phyloP scores from a whole-genome alignment of 2,113 vertebrate species.

The Meleagris gallopavo region DNA sequence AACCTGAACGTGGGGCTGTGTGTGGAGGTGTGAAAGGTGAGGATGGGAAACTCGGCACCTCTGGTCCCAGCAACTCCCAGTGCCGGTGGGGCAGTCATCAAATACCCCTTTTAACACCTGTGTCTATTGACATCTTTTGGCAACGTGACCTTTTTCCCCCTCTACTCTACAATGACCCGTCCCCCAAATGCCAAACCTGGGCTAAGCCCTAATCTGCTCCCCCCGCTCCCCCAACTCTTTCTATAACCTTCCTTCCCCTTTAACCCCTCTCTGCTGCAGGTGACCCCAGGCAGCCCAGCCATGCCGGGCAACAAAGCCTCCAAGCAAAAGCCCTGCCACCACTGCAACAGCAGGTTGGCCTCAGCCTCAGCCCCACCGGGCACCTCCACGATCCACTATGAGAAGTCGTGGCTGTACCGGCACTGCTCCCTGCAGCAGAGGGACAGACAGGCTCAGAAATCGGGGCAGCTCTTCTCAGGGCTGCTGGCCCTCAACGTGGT shows the following conservation, averaged over 20 bases:
- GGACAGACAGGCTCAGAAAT: slow-evolving; percentile 79
- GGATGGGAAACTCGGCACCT: neutral
- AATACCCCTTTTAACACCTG: fast-evolving
- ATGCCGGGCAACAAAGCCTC: neutral
- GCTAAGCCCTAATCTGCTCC: neutral
- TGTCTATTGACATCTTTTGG: neutral
- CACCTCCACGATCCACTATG: neutral
- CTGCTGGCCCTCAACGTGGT: slow-evolving; percentile 89
- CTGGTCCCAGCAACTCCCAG: neutral
- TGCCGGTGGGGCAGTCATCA: neutral
- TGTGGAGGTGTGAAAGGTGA: neutral
- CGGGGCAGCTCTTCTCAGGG: slow-evolving; percentile 84
- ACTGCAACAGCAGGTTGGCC: neutral
- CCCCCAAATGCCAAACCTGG: neutral
- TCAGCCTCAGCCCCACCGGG: neutral
- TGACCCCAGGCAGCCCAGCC: neutral
- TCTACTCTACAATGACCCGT: neutral
- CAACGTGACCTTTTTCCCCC: neutral
- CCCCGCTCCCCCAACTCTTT: neutral
- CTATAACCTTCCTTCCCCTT: neutral
- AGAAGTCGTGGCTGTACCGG: slow-evolving; percentile 74
- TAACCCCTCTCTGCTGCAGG: neutral
- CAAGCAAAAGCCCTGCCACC: neutral
- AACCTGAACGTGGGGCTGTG: neutral
- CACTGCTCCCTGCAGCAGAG: slow-evolving; percentile 69